Base-by-base conservation (phyloP, 1,140 invertebrate genomes). In the Pseudomyrmex sp. region DNA sequence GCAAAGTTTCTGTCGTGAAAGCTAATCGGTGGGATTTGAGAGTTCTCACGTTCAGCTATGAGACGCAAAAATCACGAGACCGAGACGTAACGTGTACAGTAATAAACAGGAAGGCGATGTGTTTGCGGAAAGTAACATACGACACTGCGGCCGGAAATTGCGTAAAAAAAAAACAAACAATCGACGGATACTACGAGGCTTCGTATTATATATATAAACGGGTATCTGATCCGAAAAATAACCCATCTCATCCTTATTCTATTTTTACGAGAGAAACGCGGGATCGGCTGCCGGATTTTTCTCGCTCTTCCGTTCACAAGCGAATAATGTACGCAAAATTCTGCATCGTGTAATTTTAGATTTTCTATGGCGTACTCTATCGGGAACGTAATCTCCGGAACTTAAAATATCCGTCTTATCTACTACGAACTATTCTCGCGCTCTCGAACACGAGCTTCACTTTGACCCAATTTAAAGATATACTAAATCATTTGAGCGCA, bases 11-110 rank as follows among this genome's bases (percentile, higher is more conserved):
- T 48, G 59, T 23, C 4, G 12, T 2, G 50, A 63, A 54, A 54
- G 48, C 26, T 18, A 63, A 82, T 82, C 70, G 59, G 46, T 26
- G 20, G 79, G 74, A 82, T 82, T 75, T 73, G 63, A 26, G 26
- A 82, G 63, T 63, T 44, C 59, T 82, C 79, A 82, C 48, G 59
- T 82, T 62, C 23, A 10, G 2, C 9, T 8, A 52, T n/a, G 35
- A 4, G 2, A 68, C 7, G 20, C 52, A 26, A 56, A 76, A 66
- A 56, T 52, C 50, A 35, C 56, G 15, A 18, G 35, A 69, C 15
- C 23, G 50, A 77, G 44, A 56, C 4, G 75, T 13, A 56, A 56
- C 13, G 75, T 13, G 9, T n/a, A 50, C 7, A 63, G n/a, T 26
- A n/a, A 59, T 62, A 74, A 82, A 62, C 58, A 74, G 23, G 70